These are phyloP conservation scores for Cyprinella venusta DNA, from an alignment of 2,797 vertebrate genomes.

Conservation along the genomic window DNA sequence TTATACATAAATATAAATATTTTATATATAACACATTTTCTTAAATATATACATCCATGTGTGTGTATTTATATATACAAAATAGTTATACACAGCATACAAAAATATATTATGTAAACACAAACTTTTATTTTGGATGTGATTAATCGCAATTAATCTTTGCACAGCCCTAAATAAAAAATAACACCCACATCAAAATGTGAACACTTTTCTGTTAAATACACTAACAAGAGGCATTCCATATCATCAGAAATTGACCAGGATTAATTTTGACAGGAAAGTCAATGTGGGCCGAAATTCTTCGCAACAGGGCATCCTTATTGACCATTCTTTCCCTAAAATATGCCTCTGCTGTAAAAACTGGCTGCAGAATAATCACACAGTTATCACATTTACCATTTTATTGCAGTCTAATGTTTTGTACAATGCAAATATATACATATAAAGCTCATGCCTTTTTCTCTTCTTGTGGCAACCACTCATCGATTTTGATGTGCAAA, in stretches of 20 bases:
- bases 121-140: too few relatives aligned
- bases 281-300: neutral
- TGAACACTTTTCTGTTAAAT: neutral
- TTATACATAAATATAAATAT: too few relatives aligned
- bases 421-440: constrained; percentile 45
- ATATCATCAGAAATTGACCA: neutral
- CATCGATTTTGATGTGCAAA: constrained; percentile 77
- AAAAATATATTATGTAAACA: too few relatives aligned
- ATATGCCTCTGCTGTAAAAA: neutral
- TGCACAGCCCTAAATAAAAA: too few relatives aligned
- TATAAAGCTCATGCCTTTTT: constrained; percentile 55
- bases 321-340: neutral
- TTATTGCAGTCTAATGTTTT: constrained; percentile 47
- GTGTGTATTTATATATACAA: too few relatives aligned
- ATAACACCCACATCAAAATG: neutral
- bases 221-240: neutral
- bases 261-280: neutral
- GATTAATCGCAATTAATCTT: too few relatives aligned
- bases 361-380: neutral
- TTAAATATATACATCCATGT: too few relatives aligned
- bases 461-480: constrained; percentile 72
- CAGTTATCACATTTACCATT: constrained; percentile 25
- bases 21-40: too few relatives aligned
- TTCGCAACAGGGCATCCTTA: neutral
- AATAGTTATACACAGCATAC: too few relatives aligned